Base-by-base conservation (phyloP, 1,140 invertebrate genomes). In the Drosophila pachea region DNA sequence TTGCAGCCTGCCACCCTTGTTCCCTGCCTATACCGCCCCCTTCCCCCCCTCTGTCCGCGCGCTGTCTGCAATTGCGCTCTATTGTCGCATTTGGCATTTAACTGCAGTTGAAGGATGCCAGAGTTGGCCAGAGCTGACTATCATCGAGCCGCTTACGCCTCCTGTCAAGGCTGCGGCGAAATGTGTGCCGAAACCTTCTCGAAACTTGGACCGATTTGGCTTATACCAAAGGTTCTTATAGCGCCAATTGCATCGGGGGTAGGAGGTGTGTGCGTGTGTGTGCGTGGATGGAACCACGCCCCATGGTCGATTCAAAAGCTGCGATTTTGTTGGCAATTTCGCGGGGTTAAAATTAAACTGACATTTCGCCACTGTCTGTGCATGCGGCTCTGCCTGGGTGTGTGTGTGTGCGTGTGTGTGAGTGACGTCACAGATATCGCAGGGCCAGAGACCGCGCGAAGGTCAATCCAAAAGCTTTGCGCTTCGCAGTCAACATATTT, bases 61-160 rank as follows among this genome's bases (percentile, higher is more conserved):
- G 8, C 35, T 32, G 54, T 62, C 49, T 67, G 54, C 50, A 59
- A 67, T 78, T 68, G 63, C 73, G 38, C 11, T 38, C 32, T 32
- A 45, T 45, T 45, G 54, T 68, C 68, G 68, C 58, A 69, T 77
- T 86, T 86, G 81, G 76, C 81, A 86, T 84, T 84, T 71, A 52
- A 74, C 43, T 66, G 56, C 63, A 76, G 76, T 84, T 84, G 81
- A 84, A 84, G 79, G 79, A 78, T 84, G 61, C 64, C 33, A 40
- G 61, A 52, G 48, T 43, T 54, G 52, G 16, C 49, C 49, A 50
- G 7, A 8, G 32, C 11, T 52, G 49, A 32, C 38, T 42, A 42
- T 14, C 40, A 42, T 12, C 40, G 12, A 43, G 29, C 29, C 38
- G 22, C 14, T 31, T 43, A 32, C 14, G 38, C 38, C 53, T 55